phyloP scores from a whole-genome alignment of 2,888 invertebrate genomes.

The Salticus scenicus region DNA sequence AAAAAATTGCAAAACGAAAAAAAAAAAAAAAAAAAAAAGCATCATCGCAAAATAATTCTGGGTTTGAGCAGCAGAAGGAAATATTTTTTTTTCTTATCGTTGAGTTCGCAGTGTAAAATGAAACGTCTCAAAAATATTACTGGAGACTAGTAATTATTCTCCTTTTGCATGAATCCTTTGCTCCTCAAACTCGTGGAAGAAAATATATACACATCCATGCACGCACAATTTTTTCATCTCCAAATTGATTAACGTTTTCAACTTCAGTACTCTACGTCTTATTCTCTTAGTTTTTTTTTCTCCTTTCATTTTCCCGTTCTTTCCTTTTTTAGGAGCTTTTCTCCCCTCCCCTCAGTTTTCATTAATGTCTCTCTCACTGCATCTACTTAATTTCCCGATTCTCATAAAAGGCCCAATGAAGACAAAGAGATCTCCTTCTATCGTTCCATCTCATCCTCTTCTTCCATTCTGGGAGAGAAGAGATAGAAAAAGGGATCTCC shows the following conservation, averaged over 20 bases:
- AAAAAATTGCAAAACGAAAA: constrained; percentile 33
- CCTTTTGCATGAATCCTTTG: constrained; percentile 54
- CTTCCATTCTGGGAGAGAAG: constrained; percentile 55
- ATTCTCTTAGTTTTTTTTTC: constrained; percentile 31
- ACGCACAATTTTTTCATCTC: constrained; percentile 30
- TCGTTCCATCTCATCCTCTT: constrained; percentile 40
- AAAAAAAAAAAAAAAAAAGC: no score
- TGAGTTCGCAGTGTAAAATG: constrained; percentile 24
- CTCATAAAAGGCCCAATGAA: constrained; percentile 64
- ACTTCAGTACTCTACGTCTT: constrained; percentile 50
- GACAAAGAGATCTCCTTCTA: constrained; percentile 43
- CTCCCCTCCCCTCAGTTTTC: constrained; percentile 46
- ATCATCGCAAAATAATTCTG: constrained; percentile 63
- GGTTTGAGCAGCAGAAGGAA: constrained; percentile 52
- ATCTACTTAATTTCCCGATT: constrained; percentile 63
- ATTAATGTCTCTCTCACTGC: constrained; percentile 55
- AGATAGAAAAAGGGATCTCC: constrained; percentile 59
- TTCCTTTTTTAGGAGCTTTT: constrained; percentile 21
- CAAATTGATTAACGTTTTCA: constrained; percentile 68
- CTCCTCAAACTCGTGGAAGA: constrained; percentile 36
- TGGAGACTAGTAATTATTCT: constrained; percentile 50
- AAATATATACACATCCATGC: constrained; percentile 30
- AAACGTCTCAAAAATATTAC: constrained; percentile 45
- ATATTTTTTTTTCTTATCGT: constrained; percentile 30
- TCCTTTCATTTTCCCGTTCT: constrained; percentile 30